These are phyloP conservation scores for Glomeris maerens DNA, from an alignment of 1,140 invertebrate genomes.

Conservation along the genomic window DNA sequence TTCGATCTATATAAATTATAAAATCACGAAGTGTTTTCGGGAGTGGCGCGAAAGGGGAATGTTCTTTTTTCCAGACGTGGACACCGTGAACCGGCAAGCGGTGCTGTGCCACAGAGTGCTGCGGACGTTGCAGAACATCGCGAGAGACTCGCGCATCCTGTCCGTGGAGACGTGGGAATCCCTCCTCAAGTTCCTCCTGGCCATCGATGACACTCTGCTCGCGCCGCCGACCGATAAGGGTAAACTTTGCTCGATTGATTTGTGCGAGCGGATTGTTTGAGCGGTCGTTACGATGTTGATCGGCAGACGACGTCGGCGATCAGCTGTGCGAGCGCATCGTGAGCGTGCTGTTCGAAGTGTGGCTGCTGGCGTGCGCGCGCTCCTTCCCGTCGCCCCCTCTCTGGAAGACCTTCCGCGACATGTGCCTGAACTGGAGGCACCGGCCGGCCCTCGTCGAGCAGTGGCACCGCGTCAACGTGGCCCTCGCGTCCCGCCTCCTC, in stretches of 20 bases:
- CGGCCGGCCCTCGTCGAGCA: slow-evolving; percentile 79
- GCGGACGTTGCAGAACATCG: slow-evolving; percentile 69
- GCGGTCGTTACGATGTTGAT: slow-evolving; percentile 4
- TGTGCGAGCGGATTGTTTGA: not conserved
- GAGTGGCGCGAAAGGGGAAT: no score
- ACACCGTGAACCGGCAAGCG: slow-evolving; percentile 82
- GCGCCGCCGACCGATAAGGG: slow-evolving; percentile 76
- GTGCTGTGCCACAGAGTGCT: slow-evolving; percentile 88
- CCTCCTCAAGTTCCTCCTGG: slow-evolving; percentile 72
- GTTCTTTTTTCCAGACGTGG: slow-evolving; percentile 44
- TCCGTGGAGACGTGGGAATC: slow-evolving; percentile 82
- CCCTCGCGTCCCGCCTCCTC: slow-evolving; percentile 66
- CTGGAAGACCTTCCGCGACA: slow-evolving; percentile 89
- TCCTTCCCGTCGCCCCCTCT: slow-evolving; percentile 84
- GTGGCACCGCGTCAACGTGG: slow-evolving; percentile 86
- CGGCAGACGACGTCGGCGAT: slow-evolving; percentile 74
- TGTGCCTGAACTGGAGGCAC: slow-evolving; percentile 84
- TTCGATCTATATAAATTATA: no score
- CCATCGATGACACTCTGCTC: slow-evolving; percentile 81
- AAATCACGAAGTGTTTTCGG: no score
- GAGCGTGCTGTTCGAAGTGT: slow-evolving; percentile 86
- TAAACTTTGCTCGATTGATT: slow-evolving; percentile 24
- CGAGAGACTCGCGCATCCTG: slow-evolving; percentile 60
- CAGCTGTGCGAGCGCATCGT: slow-evolving; percentile 86
- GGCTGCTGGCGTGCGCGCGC: slow-evolving; percentile 77